Evolutionary conservation across 1,140 invertebrate species (phyloP).

Genomic region (Drosophila insularis): DNA sequence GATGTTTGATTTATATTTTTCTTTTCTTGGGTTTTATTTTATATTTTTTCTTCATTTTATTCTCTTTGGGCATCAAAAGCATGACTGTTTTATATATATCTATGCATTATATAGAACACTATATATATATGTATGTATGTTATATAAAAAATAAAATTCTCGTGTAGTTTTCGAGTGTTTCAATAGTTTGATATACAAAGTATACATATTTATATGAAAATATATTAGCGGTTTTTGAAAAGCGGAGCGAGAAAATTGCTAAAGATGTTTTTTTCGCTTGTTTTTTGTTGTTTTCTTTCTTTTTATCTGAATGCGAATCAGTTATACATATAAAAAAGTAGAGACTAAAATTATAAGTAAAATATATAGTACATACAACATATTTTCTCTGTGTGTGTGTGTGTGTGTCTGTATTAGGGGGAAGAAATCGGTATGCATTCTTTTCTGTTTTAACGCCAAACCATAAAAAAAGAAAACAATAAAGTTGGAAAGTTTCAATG

Average conservation of each 20-base stretch:
- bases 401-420: conserved; percentile 29
- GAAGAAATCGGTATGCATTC: conserved; percentile 9
- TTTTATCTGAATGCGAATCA: conserved; percentile 43
- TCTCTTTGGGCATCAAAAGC: conserved; percentile 76
- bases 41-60: conserved; percentile 24
- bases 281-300: conserved; percentile 18
- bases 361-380: conserved; percentile 67
- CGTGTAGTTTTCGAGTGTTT: conserved; percentile 44
- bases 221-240: conserved; percentile 40
- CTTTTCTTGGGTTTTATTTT: conserved; percentile 12
- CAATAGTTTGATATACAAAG: conserved; percentile 10
- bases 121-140: conserved; percentile 14
- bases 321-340: conserved; percentile 62
- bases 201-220: conserved; percentile 10
- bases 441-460: conserved; percentile 51
- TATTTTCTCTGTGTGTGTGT: conserved; percentile 35
- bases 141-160: conserved; percentile 21
- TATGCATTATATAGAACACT: conserved; percentile 38
- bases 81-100: conserved; percentile 68
- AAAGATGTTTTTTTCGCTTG: conserved; percentile 25
- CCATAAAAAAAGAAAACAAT: conserved; percentile 46
- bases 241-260: conserved; percentile 50
- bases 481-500: conserved; percentile 28
- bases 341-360: conserved; percentile 70
- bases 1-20: conserved; percentile 2